Evolutionary conservation across 30 jellyfish, hydroid and myxozoan species (phyloP).

Genomic region (Hydractinia symbiolongicarpus): DNA sequence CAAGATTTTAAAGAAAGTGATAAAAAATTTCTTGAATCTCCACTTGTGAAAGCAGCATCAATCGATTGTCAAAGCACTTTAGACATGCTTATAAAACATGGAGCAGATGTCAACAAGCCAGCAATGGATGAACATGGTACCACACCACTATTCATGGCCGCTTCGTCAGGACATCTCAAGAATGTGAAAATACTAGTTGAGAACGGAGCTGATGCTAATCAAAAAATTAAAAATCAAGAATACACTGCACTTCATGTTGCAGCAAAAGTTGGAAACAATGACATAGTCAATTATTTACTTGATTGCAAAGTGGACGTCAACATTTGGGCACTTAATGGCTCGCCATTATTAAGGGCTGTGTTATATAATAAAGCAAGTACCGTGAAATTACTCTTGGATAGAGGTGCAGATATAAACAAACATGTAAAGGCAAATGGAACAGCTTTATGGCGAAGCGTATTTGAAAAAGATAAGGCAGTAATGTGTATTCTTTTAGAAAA

Average conservation of each 20-base stretch:
- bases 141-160: slow-evolving; percentile 10
- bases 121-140: not conserved
- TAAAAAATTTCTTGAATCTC: not conserved
- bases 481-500: not conserved
- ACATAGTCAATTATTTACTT: slow-evolving; percentile 43
- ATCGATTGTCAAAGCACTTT: not conserved
- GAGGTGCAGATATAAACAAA: not conserved
- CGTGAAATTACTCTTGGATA: not conserved
- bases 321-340: not conserved
- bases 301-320: not conserved
- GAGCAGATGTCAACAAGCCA: slow-evolving; percentile 20
- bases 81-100: not conserved
- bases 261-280: slow-evolving; percentile 66
- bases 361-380: not conserved
- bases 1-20: slow-evolving; percentile 2
- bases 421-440: not conserved
- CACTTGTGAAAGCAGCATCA: slow-evolving; percentile 6
- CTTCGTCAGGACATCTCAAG: not conserved
- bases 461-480: not conserved
- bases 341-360: slow-evolving; percentile 3
- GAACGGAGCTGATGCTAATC: slow-evolving; percentile 7
- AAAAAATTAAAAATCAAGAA: slow-evolving; percentile 39
- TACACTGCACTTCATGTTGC: slow-evolving; percentile 97
- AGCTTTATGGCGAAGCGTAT: not conserved
- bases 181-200: not conserved